Percentiles rank a stretch among this genome's conserved stretches.
phyloP scores from a whole-genome alignment of 2,797 vertebrate species.

The Pelochelys cantorii region DNA sequence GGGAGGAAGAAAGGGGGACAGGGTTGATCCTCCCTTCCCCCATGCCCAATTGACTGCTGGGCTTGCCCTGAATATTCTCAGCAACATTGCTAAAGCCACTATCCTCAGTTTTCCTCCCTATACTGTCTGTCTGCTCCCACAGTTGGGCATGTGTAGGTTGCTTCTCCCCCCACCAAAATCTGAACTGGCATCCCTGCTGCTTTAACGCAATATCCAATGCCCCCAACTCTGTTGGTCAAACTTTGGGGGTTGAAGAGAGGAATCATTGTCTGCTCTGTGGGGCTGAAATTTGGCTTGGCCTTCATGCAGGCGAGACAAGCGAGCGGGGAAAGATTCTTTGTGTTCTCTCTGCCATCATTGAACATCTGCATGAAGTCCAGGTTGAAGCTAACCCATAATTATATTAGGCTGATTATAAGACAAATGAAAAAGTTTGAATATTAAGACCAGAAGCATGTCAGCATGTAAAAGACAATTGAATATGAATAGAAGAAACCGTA shows the following conservation, averaged over 20 bases:
- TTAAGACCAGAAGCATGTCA: conserved; percentile 23
- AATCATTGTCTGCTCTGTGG: not conserved
- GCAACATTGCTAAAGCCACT: too few relatives aligned
- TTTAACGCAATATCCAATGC: not conserved
- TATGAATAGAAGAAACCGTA: not conserved
- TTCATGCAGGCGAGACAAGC: rapidly evolving
- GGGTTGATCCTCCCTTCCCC: too few relatives aligned
- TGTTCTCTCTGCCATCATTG: not conserved
- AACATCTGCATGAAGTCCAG: rapidly evolving
- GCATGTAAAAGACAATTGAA: conserved; percentile 38
- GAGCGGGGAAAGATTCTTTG: not conserved
- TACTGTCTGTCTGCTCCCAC: too few relatives aligned
- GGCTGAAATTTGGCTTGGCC: not conserved
- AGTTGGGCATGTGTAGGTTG: too few relatives aligned
- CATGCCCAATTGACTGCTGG: too few relatives aligned
- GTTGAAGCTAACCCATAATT: not conserved
- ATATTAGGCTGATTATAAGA: conserved; percentile 30
- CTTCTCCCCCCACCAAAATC: too few relatives aligned
- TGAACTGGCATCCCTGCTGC: not conserved
- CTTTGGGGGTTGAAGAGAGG: not conserved
- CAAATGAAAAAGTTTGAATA: conserved; percentile 35
- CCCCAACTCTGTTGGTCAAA: not conserved
- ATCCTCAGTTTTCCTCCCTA: too few relatives aligned
- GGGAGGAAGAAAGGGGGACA: too few relatives aligned
- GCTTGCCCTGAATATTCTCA: too few relatives aligned